Base-by-base conservation (phyloP, 2,797 vertebrate genomes). In the Synanceia verrucosa region DNA sequence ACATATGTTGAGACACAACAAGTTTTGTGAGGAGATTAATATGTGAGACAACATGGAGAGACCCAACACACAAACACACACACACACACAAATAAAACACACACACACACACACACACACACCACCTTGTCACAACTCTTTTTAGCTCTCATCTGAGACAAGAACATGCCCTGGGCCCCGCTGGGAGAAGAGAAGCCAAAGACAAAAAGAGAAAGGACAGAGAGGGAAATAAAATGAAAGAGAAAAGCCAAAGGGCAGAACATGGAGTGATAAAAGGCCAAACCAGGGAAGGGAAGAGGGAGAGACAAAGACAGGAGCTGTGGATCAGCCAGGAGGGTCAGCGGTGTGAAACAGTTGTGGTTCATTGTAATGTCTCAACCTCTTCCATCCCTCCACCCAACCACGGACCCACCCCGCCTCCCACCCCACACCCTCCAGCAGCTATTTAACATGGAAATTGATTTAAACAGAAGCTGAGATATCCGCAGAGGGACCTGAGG, bases 381-480 rank as follows among this genome's bases (percentile, higher is more conserved):
- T 76, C 77, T 41, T 64, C 78, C 82, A 41, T 53, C 57, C 57
- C n/a, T 16, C 57, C 6, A 9, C 36, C 29, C 24, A 4, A 36
- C 65, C 50, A 31, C 12, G 4, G 34, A 19, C 39, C 41, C 73
- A 24, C 51, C 46, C 72, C 26, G 0, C 70, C 73, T 51, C 53
- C 73, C 76, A 41, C 29, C 5, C 3, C 29, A 29, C 78, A 58
- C 87, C 83, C 82, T 84, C 72, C 79, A 87, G 86, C 77, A 77
- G 82, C 84, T 84, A 87, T 87, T 91, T 94, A 93, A 93, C 91
- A 93, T 91, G 91, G 87, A 93, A 94, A 94, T 91, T 91, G 92
- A 94, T 94, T 94, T 92, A 91, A 90, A 92, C 81, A 82, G 79
- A 89, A 88, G 82, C 81, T 57, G 82, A 88, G 89, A 87, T 89